Evolutionary conservation across 2,113 vertebrate species (phyloP), one percentile per base, ranked within the genome.

Genomic region (Malaclemys terrapin): DNA sequence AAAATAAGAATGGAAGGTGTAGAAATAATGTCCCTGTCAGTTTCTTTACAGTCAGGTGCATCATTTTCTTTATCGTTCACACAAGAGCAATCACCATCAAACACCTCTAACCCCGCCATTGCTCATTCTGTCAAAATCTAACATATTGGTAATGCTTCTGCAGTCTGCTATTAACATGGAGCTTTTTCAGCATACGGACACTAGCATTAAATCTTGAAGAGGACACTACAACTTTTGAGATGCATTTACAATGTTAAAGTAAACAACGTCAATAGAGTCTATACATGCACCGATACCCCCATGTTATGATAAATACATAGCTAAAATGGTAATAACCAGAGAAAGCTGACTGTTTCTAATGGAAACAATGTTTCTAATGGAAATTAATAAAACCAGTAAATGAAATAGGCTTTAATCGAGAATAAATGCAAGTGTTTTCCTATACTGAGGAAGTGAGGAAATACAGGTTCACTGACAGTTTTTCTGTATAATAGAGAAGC

Each of bases 31-130:
- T 87, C 53, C 80, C 53, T 72, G 75, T 87, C 89, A 81, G 82
- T 84, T 54, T 54, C 57, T 59, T 91, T 92, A 65, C 8, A 38
- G 52, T 89, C 84, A 90, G 29, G 94, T 75, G 54, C 79, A 72
- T 84, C 83, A 16, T 5, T 81, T 42, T 76, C 42, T 81, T 56
- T 38, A 5, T 45, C 69, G 76, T 42, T 90, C 84, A 86, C 86
- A 89, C 87, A 78, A 85, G 56, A 92, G 75, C 83, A 95, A 92
- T 38, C 89, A 54, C 65, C 82, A 89, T 14, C 87, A 88, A 0
- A 69, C 87, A 97, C 90, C 88, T 95, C 83, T 76, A 96, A 82
- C 88, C 87, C 80, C 82, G 27, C 45, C 87, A 87, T 45, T 82
- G 90, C 82, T 95, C 80, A 52, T 88, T 49, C 93, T 89, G 84